phyloP scores from a whole-genome alignment of 2,888 invertebrate genomes.

The Spodoptera exigua region DNA sequence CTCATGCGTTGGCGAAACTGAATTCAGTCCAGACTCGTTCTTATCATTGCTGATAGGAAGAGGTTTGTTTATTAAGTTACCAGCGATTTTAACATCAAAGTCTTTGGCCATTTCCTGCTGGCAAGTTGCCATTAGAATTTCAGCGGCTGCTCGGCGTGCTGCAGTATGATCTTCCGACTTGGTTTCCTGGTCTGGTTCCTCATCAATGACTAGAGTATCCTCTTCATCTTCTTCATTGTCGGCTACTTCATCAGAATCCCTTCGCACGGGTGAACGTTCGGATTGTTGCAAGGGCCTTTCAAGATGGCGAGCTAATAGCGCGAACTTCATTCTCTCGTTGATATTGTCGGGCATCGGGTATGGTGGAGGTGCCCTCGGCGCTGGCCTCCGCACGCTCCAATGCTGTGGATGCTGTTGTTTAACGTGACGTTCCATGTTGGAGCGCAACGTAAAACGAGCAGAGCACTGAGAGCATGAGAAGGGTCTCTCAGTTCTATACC shows the following conservation, averaged over 20 bases:
- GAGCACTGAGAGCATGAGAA: slow-evolving; percentile 97
- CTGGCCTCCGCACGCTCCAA: slow-evolving; percentile 94
- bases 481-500: slow-evolving; percentile 96
- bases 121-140: slow-evolving; percentile 87
- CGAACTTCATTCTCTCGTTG: slow-evolving; percentile 91
- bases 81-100: slow-evolving; percentile 88
- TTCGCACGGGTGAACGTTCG: slow-evolving; percentile 79
- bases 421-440: slow-evolving; percentile 98
- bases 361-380: slow-evolving; percentile 82
- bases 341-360: slow-evolving; percentile 75
- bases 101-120: slow-evolving; percentile 85
- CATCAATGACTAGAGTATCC: slow-evolving; percentile 92
- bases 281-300: slow-evolving; percentile 88
- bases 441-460: slow-evolving; percentile 96
- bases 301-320: slow-evolving; percentile 93
- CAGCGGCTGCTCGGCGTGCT: slow-evolving; percentile 89
- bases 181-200: slow-evolving; percentile 82
- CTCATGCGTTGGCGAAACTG: slow-evolving; percentile 89
- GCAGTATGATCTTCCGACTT: slow-evolving; percentile 79
- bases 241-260: slow-evolving; percentile 89
- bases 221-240: slow-evolving; percentile 91
- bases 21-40: slow-evolving; percentile 83
- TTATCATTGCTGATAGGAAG: slow-evolving; percentile 71
- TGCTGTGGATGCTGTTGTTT: slow-evolving; percentile 98
- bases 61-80: slow-evolving; percentile 89